Conservation (phyloP, 2,888 invertebrate species). For the Tipula unca region DNA sequence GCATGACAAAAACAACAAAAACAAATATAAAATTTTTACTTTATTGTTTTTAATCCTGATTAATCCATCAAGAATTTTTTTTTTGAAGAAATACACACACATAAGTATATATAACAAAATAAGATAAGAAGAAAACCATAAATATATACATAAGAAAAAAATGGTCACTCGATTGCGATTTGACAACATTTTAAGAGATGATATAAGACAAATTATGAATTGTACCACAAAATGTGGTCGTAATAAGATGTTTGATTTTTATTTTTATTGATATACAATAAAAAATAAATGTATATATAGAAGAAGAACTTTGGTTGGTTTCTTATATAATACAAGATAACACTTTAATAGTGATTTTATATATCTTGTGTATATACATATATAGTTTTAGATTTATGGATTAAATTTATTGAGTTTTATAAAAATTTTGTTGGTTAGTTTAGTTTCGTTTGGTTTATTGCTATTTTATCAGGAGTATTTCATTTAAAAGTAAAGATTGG, state of each 20-base stretch:
- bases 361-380: background rate
- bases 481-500: background rate
- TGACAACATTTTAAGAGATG: background rate
- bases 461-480: background rate
- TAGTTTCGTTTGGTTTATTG: background rate
- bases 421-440: background rate
- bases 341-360: background rate
- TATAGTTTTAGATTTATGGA: background rate
- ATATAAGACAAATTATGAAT: background rate
- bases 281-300: background rate
- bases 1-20: background rate
- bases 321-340: background rate
- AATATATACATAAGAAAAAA: background rate
- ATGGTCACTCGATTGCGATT: background rate
- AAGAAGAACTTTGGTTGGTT: background rate
- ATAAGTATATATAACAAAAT: background rate
- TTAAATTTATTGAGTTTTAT: background rate
- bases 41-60: background rate
- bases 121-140: background rate
- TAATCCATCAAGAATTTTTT: constrained; percentile 8
- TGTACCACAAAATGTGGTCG: background rate
- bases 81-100: background rate
- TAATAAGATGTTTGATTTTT: background rate
- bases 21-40: background rate
- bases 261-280: background rate